Base-by-base conservation (phyloP, 2,888 invertebrate species). In the Parnassius orleans region DNA sequence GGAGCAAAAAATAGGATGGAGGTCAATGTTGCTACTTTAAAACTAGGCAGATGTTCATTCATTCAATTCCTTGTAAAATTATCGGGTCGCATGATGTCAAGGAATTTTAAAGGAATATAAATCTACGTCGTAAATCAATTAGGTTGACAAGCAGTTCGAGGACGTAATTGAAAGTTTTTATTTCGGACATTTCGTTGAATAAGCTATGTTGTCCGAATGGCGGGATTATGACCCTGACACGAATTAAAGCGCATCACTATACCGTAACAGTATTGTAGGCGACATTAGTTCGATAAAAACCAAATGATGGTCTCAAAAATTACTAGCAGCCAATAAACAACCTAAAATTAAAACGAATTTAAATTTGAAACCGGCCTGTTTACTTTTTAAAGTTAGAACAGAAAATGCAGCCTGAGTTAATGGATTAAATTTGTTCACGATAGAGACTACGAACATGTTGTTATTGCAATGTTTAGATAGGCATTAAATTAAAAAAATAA, bases 101-200 rank as follows among this genome's bases (percentile, higher is more conserved):
- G 46, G 42, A n/a, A 57, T 52, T 50, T 63, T 48, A 41, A 46
- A 54, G 63, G 58, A 55, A 56, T 64, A 72, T 71, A 69, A 71
- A 71, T 72, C 69, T 69, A 69, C 65, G 72, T 71, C 73, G 71
- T 74, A 74, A 72, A 74, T 74, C 73, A 74, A 74, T 74, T 74
- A 71, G 65, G 57, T 66, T 66, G 72, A 71, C 72, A 58, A 55
- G 64, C 60, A 66, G 55, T 58, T 65, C 66, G 68, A 66, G 64
- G 64, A 44, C 58, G 65, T 65, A 69, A 71, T 72, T 72, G 68
- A 68, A 69, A 63, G 64, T 60, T 67, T 66, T 65, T 65, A 59
- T 55, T 65, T 61, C 52, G 57, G 51, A 52, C 54, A 52, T 58
- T 54, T 44, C 52, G 59, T 51, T 15, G 51, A 53, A 19, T 54